These are phyloP conservation scores for Agapornis canus DNA, from an alignment of 2,797 vertebrate genomes.

Conservation along the genomic window DNA sequence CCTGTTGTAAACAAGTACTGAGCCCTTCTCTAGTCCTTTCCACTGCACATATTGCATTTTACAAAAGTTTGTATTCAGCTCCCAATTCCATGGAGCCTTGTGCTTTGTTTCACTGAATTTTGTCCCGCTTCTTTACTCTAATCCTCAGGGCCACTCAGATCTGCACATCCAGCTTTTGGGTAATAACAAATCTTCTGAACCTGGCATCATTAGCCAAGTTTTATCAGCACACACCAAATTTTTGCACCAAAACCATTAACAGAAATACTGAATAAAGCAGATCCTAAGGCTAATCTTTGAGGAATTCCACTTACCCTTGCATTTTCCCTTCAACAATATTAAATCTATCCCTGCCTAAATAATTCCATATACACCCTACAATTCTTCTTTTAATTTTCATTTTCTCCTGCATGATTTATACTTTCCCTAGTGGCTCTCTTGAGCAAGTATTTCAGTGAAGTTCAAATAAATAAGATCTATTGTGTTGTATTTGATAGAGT, in stretches of 20 bases:
- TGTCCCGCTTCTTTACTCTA: slow-evolving; percentile 6
- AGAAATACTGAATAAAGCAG: slow-evolving; percentile 32
- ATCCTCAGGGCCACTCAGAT: slow-evolving; percentile 32
- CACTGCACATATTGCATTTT: not conserved
- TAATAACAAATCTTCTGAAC: slow-evolving; percentile 18
- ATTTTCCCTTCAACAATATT: slow-evolving; percentile 4
- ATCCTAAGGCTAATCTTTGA: slow-evolving; percentile 24
- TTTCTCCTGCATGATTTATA: not conserved
- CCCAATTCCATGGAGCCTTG: not conserved
- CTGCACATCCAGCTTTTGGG: slow-evolving; percentile 16
- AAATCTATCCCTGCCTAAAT: not conserved
- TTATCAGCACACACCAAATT: slow-evolving; percentile 51
- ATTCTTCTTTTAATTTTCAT: not conserved
- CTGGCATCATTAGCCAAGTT: slow-evolving; percentile 24
- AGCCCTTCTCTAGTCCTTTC: not conserved
- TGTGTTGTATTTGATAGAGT: not conserved
- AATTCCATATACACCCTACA: not conserved
- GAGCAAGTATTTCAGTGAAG: not conserved
- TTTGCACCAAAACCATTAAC: slow-evolving; percentile 31
- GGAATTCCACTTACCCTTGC: slow-evolving; percentile 22
- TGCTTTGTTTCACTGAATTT: not conserved
- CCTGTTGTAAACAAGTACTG: not conserved
- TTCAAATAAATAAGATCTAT: not conserved
- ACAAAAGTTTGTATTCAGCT: not conserved
- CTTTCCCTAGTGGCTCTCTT: not conserved